Conservation (phyloP, 2,888 invertebrate species). For the Brenthis ino region DNA sequence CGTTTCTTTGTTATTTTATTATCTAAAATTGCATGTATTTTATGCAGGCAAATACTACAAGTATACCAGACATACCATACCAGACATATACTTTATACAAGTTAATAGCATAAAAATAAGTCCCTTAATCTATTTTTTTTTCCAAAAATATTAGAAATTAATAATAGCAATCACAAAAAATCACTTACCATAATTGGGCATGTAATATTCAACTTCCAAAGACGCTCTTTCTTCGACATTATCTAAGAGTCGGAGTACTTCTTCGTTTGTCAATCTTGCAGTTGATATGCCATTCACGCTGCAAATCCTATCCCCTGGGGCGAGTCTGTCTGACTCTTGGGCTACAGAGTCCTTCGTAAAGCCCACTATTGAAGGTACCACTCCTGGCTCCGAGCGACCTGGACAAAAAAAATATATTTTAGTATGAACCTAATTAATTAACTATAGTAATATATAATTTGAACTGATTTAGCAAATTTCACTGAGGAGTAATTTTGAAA, state of each 20-base stretch:
- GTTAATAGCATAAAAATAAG: too few species aligned
- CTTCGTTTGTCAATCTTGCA: conserved; percentile 88
- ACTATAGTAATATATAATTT: not conserved
- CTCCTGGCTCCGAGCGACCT: conserved; percentile 87
- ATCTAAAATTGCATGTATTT: too few species aligned
- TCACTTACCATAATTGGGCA: conserved; percentile 89
- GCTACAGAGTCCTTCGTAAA: conserved; percentile 87
- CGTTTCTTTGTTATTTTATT: too few species aligned
- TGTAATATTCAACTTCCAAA: conserved; percentile 92
- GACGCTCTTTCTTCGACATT: conserved; percentile 88
- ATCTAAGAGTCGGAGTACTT: conserved; percentile 88
- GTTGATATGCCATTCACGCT: conserved; percentile 92
- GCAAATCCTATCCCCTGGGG: conserved; percentile 90
- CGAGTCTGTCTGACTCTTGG: conserved; percentile 88
- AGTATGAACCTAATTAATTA: not conserved
- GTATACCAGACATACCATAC: too few species aligned
- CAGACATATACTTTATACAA: too few species aligned
- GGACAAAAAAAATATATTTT: conserved; percentile 40
- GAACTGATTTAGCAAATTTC: too few species aligned
- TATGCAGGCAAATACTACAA: too few species aligned
- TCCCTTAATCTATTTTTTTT: too few species aligned
- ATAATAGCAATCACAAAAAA: too few species aligned
- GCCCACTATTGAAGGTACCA: conserved; percentile 85
- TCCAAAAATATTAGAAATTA: too few species aligned
- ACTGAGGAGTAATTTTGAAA: too few species aligned